A percentile compares a stretch with the other conserved stretches of the same genome.
Conservation (phyloP, 2,797 vertebrate genomes). For the Anomalospiza imberbis region DNA sequence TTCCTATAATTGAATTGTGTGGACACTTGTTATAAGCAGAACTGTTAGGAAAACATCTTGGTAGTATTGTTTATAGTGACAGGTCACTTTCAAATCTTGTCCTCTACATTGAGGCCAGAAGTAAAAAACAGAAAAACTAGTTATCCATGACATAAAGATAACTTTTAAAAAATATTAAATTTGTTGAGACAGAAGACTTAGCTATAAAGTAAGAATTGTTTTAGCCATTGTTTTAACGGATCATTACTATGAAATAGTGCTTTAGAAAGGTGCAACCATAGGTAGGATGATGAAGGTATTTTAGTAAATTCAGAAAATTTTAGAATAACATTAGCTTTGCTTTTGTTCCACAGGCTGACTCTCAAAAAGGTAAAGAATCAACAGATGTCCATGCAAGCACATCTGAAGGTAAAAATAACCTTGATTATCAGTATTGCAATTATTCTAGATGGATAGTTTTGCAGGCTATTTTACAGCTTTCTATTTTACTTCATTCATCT, state of each 20-base stretch:
- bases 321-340: not conserved
- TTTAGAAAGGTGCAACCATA: not conserved
- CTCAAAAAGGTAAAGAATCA: constrained; percentile 40
- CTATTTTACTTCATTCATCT: not conserved
- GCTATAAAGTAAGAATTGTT: not conserved
- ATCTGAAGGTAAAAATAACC: constrained; percentile 70
- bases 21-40: not conserved
- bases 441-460: not conserved
- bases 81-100: not conserved
- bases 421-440: not conserved
- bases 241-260: not conserved
- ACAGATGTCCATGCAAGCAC: constrained; percentile 57
- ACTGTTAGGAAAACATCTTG: not conserved
- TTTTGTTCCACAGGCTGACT: constrained; percentile 65
- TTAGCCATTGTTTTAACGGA: not conserved
- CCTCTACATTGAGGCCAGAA: not conserved
- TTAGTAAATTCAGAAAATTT: not conserved
- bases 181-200: not conserved
- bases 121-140: not conserved
- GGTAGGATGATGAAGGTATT: not conserved
- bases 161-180: not conserved
- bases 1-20: not conserved
- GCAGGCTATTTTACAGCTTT: not conserved
- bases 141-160: not conserved
- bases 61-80: not conserved